Evolutionary conservation across 2,797 vertebrate species (phyloP).

Genomic region (Esox lucius): DNA sequence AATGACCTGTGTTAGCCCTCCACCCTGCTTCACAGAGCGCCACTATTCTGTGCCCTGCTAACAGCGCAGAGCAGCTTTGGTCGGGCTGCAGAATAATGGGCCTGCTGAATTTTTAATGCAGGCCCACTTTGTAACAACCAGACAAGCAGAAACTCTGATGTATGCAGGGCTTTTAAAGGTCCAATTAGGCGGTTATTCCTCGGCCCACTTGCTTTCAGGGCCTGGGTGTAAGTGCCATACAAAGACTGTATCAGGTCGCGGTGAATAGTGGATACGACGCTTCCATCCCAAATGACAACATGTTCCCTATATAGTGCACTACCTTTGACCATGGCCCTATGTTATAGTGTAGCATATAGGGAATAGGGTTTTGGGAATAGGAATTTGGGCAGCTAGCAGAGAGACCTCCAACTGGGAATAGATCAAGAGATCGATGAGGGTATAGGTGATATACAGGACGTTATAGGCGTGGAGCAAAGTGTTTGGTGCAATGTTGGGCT

Average conservation of each 20-base stretch:
- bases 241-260: slow-evolving; percentile 51
- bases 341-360: neutral
- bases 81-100: slow-evolving; percentile 71
- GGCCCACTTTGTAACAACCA: slow-evolving; percentile 79
- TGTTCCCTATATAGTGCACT: neutral
- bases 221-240: slow-evolving; percentile 50
- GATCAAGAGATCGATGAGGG: slow-evolving; percentile 1
- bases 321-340: neutral
- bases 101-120: slow-evolving; percentile 83
- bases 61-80: slow-evolving; percentile 52
- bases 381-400: neutral
- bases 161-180: slow-evolving; percentile 50
- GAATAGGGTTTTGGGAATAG: neutral
- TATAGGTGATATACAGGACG: neutral
- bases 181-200: slow-evolving; percentile 33
- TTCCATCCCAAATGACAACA: slow-evolving; percentile 13
- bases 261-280: slow-evolving; percentile 48
- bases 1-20: neutral
- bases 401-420: no score
- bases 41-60: slow-evolving; percentile 17
- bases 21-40: neutral
- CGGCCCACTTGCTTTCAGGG: slow-evolving; percentile 50
- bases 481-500: neutral
- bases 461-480: neutral
- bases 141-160: slow-evolving; percentile 64